These are phyloP conservation scores for Alectoris magna DNA, from an alignment of 2,797 vertebrate genomes.

Conservation along the genomic window DNA sequence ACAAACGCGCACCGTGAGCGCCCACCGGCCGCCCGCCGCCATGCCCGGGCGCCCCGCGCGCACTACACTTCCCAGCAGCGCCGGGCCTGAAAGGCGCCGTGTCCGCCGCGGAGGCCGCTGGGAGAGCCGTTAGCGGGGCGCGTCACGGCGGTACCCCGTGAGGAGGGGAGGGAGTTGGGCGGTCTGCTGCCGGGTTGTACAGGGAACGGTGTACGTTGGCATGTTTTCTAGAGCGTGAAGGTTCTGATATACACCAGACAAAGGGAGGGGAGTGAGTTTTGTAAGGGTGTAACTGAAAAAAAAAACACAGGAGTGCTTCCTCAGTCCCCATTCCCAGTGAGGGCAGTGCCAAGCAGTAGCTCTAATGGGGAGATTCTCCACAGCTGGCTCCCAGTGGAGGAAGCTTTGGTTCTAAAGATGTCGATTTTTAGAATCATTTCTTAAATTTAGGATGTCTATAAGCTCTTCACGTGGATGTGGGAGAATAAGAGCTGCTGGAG, in stretches of 20 bases:
- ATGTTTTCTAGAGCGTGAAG: background rate
- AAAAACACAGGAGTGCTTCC: rapidly evolving
- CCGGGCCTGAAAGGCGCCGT: background rate
- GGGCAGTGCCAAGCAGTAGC: rapidly evolving
- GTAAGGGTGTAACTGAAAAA: background rate
- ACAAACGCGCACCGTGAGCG: background rate
- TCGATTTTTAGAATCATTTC: rapidly evolving
- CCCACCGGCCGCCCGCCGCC: background rate
- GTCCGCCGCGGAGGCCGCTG: background rate
- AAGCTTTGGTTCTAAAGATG: background rate
- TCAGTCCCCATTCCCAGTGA: rapidly evolving
- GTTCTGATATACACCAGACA: background rate
- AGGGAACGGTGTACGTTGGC: rapidly evolving
- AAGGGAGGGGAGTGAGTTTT: background rate
- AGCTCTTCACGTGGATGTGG: background rate
- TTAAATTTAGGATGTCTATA: background rate
- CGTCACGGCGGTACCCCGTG: rapidly evolving
- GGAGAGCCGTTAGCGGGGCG: background rate
- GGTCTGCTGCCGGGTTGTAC: rapidly evolving
- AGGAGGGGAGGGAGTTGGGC: rapidly evolving
- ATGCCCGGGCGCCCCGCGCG: background rate
- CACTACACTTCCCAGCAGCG: conserved; percentile 51
- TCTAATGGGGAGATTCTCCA: background rate
- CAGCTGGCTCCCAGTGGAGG: background rate
- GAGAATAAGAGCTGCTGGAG: background rate